phyloP scores from a whole-genome alignment of 2,797 vertebrate species.

The Rhinatrema bivittatum region DNA sequence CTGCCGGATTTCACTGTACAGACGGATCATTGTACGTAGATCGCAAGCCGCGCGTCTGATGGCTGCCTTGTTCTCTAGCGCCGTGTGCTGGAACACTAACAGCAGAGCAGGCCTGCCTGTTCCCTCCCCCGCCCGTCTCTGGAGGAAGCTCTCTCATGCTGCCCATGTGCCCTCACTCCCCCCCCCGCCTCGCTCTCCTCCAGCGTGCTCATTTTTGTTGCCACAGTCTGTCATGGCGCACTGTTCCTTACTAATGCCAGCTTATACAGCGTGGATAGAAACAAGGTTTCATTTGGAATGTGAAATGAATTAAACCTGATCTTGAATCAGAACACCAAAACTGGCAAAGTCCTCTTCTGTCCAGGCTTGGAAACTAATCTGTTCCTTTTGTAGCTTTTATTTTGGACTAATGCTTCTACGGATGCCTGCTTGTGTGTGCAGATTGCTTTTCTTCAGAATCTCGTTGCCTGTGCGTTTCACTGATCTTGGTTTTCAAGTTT shows the following conservation, averaged over 20 bases:
- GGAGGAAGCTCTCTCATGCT: slow-evolving; percentile 30
- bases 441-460: too few species aligned
- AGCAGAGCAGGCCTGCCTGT: slow-evolving; percentile 41
- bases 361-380: too few species aligned
- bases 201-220: slow-evolving; percentile 31
- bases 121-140: slow-evolving; percentile 14
- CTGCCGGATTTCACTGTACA: slow-evolving; percentile 90
- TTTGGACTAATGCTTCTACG: too few species aligned
- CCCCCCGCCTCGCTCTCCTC: slow-evolving; percentile 37
- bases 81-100: slow-evolving; percentile 44
- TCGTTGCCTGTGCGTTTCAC: too few species aligned
- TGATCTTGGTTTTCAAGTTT: too few species aligned
- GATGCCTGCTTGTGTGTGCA: too few species aligned
- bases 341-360: not conserved
- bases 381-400: too few species aligned
- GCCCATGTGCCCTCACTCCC: slow-evolving; percentile 33
- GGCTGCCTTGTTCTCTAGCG: slow-evolving; percentile 25
- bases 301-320: not conserved
- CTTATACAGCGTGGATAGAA: slow-evolving; percentile 49
- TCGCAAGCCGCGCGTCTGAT: slow-evolving; percentile 27
- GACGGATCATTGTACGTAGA: slow-evolving; percentile 97
- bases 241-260: slow-evolving; percentile 56
- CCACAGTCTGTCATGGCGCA: slow-evolving; percentile 27
- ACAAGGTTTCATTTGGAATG: slow-evolving; percentile 22
- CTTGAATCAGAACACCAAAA: not conserved